Conservation (phyloP, 2,797 vertebrate genomes). For the Lagothrix lagotricha region DNA sequence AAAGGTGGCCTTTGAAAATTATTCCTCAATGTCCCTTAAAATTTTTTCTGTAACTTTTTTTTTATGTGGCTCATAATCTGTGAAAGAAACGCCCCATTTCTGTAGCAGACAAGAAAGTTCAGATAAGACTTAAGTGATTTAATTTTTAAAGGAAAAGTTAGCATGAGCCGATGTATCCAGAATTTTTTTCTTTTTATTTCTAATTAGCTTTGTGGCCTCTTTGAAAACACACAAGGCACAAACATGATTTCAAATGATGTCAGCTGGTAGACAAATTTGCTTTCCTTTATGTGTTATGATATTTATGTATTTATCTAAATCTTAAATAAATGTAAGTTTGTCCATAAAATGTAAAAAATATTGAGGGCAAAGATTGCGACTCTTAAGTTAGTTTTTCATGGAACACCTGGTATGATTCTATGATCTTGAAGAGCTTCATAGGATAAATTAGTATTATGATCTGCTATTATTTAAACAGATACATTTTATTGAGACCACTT, state of each 20-base stretch:
- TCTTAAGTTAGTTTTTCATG: neutral
- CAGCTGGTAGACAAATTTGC: neutral
- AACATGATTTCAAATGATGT: neutral
- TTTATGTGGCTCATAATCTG: neutral
- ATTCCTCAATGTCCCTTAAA: neutral
- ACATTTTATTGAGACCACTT: neutral
- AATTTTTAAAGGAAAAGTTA: neutral
- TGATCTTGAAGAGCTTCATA: neutral
- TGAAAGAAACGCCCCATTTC: neutral
- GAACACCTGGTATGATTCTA: neutral
- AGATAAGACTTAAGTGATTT: neutral
- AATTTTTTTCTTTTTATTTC: neutral
- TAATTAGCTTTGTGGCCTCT: neutral
- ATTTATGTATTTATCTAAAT: slow-evolving; percentile 1
- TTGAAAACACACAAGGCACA: neutral
- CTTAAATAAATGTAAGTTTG: neutral
- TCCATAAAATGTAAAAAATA: neutral
- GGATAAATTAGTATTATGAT: neutral
- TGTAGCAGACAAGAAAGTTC: neutral
- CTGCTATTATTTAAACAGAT: neutral
- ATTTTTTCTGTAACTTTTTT: neutral
- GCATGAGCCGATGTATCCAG: neutral
- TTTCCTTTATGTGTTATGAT: neutral
- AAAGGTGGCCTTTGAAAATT: neutral
- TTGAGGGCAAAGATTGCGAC: neutral